A percentile compares a stretch with the other conserved stretches of the same genome.
Conservation (phyloP, 2,888 invertebrate species). For the Phanerotoma sp. region DNA sequence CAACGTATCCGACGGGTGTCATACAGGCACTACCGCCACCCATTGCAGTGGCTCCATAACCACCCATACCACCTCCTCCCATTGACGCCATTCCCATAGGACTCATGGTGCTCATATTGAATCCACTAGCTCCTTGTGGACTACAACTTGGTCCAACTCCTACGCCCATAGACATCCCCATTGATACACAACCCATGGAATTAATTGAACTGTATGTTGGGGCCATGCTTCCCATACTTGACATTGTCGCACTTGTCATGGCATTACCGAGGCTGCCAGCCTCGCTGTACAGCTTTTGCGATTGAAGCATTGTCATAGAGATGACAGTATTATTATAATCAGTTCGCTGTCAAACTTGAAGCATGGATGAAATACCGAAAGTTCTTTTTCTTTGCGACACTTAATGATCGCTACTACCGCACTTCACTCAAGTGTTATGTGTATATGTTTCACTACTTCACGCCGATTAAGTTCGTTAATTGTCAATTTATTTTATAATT, state of each 20-base stretch:
- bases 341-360: conserved; percentile 40
- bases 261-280: conserved; percentile 49
- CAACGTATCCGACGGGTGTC: conserved; percentile 54
- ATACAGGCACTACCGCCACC: conserved; percentile 47
- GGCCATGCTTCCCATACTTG: conserved; percentile 63
- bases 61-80: conserved; percentile 39
- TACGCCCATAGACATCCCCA: conserved; percentile 60
- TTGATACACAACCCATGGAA: conserved; percentile 74
- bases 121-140: conserved; percentile 51
- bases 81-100: conserved; percentile 47
- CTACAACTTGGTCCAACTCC: conserved; percentile 52
- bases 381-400: background rate
- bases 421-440: background rate
- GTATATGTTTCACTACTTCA: background rate
- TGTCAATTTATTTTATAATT: background rate
- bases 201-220: conserved; percentile 76
- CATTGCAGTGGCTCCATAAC: conserved; percentile 49
- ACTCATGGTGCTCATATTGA: conserved; percentile 51
- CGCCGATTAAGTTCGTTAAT: conserved; percentile 4
- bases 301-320: conserved; percentile 56
- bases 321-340: conserved; percentile 2
- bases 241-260: conserved; percentile 53
- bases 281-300: conserved; percentile 55
- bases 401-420: background rate
- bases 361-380: conserved; percentile 32